Conservation (phyloP, 2,797 vertebrate species). For the Hemitrygon akajei region DNA sequence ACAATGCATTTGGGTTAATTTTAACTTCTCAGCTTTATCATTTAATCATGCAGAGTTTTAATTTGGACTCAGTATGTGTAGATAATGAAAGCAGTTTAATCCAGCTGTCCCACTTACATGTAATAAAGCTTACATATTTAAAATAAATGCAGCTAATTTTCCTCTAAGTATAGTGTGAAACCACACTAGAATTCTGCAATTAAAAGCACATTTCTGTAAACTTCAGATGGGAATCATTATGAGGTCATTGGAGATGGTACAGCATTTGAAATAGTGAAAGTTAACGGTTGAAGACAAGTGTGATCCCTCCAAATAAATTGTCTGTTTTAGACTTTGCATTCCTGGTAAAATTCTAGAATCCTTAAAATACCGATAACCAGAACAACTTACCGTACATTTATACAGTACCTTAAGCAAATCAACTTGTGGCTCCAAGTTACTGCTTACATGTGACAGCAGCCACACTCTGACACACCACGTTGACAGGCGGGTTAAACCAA, state of each 20-base stretch:
- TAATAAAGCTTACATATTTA: not conserved
- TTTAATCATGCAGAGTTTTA: not conserved
- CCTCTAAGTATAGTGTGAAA: not conserved
- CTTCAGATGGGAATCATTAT: not conserved
- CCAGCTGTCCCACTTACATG: not conserved
- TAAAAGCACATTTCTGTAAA: not conserved
- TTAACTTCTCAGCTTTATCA: not conserved
- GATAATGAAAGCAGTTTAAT: slow-evolving; percentile 21
- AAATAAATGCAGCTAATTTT: not conserved
- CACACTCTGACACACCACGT: no score
- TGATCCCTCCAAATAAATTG: not conserved
- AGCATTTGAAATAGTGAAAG: not conserved
- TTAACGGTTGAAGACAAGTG: not conserved
- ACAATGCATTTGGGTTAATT: no score
- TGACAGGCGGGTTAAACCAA: no score
- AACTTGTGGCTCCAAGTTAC: no score
- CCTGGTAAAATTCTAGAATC: not conserved
- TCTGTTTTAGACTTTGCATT: not conserved
- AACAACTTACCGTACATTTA: not conserved
- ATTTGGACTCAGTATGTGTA: not conserved
- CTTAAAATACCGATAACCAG: not conserved
- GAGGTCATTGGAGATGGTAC: not conserved
- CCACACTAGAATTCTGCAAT: not conserved
- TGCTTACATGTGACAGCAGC: no score
- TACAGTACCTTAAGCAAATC: no score